These are phyloP conservation scores for Periophthalmus modestus DNA, from an alignment of 2,113 vertebrate genomes.

Conservation along the genomic window DNA sequence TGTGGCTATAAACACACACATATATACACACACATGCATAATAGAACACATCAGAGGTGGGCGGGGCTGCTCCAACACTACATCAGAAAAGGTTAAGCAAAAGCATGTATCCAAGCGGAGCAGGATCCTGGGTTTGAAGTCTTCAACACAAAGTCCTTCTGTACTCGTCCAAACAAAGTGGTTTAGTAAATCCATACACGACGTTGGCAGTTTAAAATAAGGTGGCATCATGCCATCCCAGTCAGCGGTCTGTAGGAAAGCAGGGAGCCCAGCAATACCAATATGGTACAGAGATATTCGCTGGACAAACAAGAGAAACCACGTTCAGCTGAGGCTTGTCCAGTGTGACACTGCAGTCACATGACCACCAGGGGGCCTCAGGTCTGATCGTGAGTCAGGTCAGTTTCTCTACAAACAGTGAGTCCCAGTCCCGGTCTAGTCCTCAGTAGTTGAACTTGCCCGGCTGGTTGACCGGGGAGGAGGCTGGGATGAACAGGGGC, in stretches of 20 bases:
- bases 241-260: constrained; percentile 70
- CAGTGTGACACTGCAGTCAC: constrained; percentile 64
- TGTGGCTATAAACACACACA: constrained; percentile 80
- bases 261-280: constrained; percentile 83
- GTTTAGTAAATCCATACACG: constrained; percentile 75
- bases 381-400: constrained; percentile 36
- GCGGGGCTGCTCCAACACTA: constrained; percentile 73
- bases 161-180: constrained; percentile 51
- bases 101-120: constrained; percentile 72
- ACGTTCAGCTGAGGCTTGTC: constrained; percentile 72
- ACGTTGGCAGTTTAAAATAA: constrained; percentile 72
- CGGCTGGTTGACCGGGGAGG: constrained; percentile 79
- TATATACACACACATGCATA: constrained; percentile 80
- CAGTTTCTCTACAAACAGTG: constrained; percentile 39
- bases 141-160: constrained; percentile 53
- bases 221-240: constrained; percentile 64
- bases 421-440: constrained; percentile 37
- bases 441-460: constrained; percentile 84
- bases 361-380: constrained; percentile 29
- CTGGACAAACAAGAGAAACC: constrained; percentile 66
- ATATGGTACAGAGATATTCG: constrained; percentile 85
- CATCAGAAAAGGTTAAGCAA: constrained; percentile 77
- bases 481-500: constrained; percentile 82
- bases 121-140: constrained; percentile 60
- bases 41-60: constrained; percentile 78